These are phyloP conservation scores for Chloromyia formosa DNA, from an alignment of 2,888 invertebrate genomes.

Conservation along the genomic window DNA sequence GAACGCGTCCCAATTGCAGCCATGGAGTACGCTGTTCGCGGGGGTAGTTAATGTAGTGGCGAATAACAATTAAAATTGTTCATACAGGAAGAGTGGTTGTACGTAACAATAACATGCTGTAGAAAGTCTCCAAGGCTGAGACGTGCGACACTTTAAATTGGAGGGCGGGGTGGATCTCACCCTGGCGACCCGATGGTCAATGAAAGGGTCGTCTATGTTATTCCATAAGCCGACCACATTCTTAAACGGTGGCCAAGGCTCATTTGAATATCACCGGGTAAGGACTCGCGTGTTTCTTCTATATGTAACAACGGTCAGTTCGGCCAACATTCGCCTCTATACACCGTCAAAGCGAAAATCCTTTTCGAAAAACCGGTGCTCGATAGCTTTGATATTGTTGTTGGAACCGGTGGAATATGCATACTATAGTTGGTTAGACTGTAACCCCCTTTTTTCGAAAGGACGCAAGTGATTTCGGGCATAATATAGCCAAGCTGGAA, in stretches of 20 bases:
- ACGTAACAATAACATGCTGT: background rate
- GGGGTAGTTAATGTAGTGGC: no score
- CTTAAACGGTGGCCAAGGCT: slow-evolving; percentile 4
- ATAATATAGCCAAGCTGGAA: slow-evolving; percentile 36
- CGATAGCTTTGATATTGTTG: slow-evolving; percentile 7
- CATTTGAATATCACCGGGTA: slow-evolving; percentile 24
- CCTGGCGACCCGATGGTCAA: background rate
- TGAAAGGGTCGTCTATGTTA: slow-evolving; percentile 1
- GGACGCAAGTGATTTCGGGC: slow-evolving; percentile 20
- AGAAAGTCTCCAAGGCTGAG: background rate
- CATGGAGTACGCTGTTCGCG: no score
- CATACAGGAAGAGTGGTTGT: background rate
- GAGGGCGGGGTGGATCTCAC: background rate
- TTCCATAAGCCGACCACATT: slow-evolving; percentile 19
- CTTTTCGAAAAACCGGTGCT: slow-evolving; percentile 24
- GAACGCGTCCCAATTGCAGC: no score
- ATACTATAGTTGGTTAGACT: slow-evolving; percentile 19
- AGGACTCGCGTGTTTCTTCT: slow-evolving; percentile 23
- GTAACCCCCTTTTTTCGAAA: slow-evolving; percentile 8
- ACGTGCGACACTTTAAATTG: background rate
- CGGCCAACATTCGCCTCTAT: background rate
- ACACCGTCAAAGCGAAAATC: background rate
- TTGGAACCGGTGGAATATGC: slow-evolving; percentile 8
- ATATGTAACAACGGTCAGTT: slow-evolving; percentile 38
- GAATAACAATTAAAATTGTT: slow-evolving; percentile 15